Evolutionary conservation across 2,113 vertebrate species (phyloP).

Genomic region (Esox niger): DNA sequence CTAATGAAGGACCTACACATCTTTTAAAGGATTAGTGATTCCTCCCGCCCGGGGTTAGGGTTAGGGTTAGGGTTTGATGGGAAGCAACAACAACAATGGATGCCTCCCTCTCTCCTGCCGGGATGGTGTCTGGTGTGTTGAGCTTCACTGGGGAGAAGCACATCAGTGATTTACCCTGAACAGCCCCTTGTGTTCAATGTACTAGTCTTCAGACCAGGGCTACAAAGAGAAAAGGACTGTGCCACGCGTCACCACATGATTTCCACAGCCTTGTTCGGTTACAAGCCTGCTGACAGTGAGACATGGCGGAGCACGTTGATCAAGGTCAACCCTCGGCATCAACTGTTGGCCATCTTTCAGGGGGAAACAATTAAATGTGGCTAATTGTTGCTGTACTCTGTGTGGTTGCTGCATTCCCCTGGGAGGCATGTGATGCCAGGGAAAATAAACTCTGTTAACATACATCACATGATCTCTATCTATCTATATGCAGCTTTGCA

Average conservation of each 20-base stretch:
- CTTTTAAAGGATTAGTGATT: conserved; percentile 77
- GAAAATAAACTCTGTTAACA: neutral
- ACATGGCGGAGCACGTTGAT: neutral
- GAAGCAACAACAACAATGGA: conserved; percentile 1
- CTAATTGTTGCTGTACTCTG: neutral
- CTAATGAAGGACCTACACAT: conserved; percentile 75
- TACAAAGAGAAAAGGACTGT: too few relatives aligned
- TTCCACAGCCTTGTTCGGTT: neutral
- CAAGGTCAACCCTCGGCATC: conserved; percentile 2
- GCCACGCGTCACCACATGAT: neutral
- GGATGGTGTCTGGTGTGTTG: too few relatives aligned
- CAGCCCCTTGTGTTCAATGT: neutral
- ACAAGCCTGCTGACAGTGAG: neutral
- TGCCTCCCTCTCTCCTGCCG: conserved; percentile 17
- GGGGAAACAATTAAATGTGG: neutral
- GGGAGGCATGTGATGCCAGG: conserved; percentile 1
- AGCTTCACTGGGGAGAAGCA: neutral
- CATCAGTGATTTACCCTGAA: neutral
- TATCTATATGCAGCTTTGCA: too few relatives aligned
- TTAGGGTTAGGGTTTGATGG: conserved; percentile 60
- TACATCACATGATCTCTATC: too few relatives aligned
- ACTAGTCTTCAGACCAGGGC: too few relatives aligned
- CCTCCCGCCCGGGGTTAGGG: conserved; percentile 71
- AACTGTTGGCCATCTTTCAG: conserved; percentile 2
- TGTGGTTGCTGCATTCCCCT: neutral